Base-by-base conservation (phyloP, 2,888 invertebrate species). In the Oconnorella tubifera region DNA sequence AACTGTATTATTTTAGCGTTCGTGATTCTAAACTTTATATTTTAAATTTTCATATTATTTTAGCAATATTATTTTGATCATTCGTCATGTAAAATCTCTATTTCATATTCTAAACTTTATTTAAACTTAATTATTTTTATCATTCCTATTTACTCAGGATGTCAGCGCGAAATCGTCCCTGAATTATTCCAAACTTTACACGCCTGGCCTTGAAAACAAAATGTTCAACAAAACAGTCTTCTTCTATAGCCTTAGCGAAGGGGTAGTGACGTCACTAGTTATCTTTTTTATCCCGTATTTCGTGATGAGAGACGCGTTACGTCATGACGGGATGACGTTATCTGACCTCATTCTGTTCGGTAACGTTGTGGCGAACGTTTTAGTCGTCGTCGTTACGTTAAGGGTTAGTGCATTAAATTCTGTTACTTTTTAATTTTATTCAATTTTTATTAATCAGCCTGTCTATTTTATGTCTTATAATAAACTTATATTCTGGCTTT, bases 281-380 rank as follows among this genome's bases (percentile, higher is more conserved):
- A 86, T 99, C 72, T 99, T 99, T 84, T 90, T 98, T 77, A 90
- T 98, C 82, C 94, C 98, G 0, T 97, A 97, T 80, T 84, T 94
- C 79, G 91, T 94, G 72, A 95, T 96, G 83, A 89, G 89, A 80
- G 90, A 93, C 81, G 92, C 92, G 53, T 86, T 94, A 70, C 89
- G 90, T 72, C 89, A 90, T 6, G 88, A 89, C 80, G 98, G 98
- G 60, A 88, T 88, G 77, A 90, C 92, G 77, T 84, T 96, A 77
- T 91, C 92, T 69, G 97, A 96, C 84, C 93, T 94, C 81, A 94
- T 96, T 89, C 86, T 95, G 71, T 87, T 98, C 78, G 97, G 97
- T 76, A 94, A 93, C 78, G 93, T 92, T 64, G 92, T 97, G 62
- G 96, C 97, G 69, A 94, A 96, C 64, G 95, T 94, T 79, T 87